phyloP scores from a whole-genome alignment of 2,113 vertebrate genomes.

The Seriola aureovittata region DNA sequence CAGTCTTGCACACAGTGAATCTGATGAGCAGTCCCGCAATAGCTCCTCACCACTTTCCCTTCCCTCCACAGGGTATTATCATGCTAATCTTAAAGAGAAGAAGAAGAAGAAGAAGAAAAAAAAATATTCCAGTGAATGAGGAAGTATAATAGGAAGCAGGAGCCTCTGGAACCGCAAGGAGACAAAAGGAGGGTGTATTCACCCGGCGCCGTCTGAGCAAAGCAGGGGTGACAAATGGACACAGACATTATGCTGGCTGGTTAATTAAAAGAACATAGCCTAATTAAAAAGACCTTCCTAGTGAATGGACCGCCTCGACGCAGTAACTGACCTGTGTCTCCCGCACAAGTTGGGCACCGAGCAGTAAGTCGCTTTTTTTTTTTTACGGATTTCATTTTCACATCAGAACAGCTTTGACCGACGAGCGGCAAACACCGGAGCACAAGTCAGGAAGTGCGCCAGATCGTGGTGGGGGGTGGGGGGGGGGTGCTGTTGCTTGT shows the following conservation, averaged over 20 bases:
- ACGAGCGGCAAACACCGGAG: slow-evolving; percentile 14
- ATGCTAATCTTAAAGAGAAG: slow-evolving; percentile 79
- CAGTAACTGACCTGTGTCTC: slow-evolving; percentile 65
- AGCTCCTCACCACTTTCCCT: slow-evolving; percentile 50
- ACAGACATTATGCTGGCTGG: slow-evolving; percentile 67
- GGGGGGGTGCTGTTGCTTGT: slow-evolving; percentile 17
- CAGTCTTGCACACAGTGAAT: slow-evolving; percentile 62
- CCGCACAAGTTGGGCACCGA: slow-evolving; percentile 51
- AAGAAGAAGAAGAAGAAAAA: slow-evolving; percentile 44
- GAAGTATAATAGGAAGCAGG: slow-evolving; percentile 58
- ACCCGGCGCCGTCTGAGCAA: slow-evolving; percentile 39
- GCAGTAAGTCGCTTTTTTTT: slow-evolving; percentile 20
- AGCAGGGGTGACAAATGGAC: slow-evolving; percentile 71
- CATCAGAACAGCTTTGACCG: slow-evolving; percentile 49
- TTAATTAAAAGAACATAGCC: slow-evolving; percentile 82
- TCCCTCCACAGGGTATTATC: slow-evolving; percentile 76
- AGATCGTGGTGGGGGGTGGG: slow-evolving; percentile 26
- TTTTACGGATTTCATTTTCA: slow-evolving; percentile 48
- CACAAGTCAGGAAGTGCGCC: slow-evolving; percentile 9
- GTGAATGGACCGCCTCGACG: slow-evolving; percentile 60
- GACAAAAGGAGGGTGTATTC: slow-evolving; percentile 66
- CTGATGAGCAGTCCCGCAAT: slow-evolving; percentile 65
- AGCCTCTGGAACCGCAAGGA: slow-evolving; percentile 54
- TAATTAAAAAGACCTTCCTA: slow-evolving; percentile 77
- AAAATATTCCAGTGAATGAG: slow-evolving; percentile 62